Conservation (phyloP, 2,797 vertebrate genomes). For the Chromobotia macracanthus region DNA sequence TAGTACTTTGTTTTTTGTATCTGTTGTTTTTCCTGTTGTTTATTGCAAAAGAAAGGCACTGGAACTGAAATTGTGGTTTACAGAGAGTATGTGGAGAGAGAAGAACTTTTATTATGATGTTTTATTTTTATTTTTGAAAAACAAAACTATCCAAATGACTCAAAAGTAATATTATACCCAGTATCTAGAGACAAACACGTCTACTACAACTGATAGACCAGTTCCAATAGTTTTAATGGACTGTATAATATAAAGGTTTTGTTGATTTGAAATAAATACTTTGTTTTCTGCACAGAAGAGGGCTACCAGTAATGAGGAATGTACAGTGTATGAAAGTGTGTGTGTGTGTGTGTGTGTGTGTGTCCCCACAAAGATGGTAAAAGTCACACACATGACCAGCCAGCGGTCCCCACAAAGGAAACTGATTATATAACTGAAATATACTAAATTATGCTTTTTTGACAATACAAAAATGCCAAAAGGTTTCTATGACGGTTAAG, state of each 20-base stretch:
- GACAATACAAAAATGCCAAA: no score
- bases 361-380: constrained; percentile 31
- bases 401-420: no score
- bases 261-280: constrained; percentile 52
- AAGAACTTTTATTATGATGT: constrained; percentile 52
- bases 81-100: constrained; percentile 55
- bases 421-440: no score
- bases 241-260: constrained; percentile 52
- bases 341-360: constrained; percentile 64
- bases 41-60: constrained; percentile 76
- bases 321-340: constrained; percentile 12
- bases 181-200: constrained; percentile 8
- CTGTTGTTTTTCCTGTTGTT: constrained; percentile 60
- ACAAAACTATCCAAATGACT: constrained; percentile 20
- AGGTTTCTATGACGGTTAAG: no score
- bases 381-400: no score
- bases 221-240: constrained; percentile 41
- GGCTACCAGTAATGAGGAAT: constrained; percentile 49
- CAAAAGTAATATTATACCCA: neutral
- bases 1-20: constrained; percentile 63
- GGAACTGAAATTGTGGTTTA: constrained; percentile 74
- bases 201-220: neutral
- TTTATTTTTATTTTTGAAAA: constrained; percentile 43
- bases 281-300: constrained; percentile 63
- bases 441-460: no score